A percentile compares a stretch with the other conserved stretches of the same genome.
Conservation (phyloP, 1,140 invertebrate species). For the Drosophila ambigua region DNA sequence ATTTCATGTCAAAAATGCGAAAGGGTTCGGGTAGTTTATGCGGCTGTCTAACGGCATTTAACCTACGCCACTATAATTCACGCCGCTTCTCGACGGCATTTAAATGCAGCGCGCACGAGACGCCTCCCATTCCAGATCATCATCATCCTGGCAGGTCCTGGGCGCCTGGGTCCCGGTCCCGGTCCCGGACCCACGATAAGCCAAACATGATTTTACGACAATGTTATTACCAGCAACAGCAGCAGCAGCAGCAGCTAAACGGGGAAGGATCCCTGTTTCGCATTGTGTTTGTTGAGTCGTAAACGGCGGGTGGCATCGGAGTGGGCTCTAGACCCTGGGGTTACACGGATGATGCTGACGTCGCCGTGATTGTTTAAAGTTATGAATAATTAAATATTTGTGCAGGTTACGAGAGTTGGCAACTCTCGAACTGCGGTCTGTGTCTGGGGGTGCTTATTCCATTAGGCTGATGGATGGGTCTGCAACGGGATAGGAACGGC, state of each 20-base stretch:
- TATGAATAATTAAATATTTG: conserved; percentile 84
- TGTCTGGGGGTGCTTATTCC: conserved; percentile 10
- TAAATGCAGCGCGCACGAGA: conserved; percentile 67
- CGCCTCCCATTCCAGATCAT: conserved; percentile 42
- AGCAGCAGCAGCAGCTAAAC: conserved; percentile 17
- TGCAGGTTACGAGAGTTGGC: conserved; percentile 60
- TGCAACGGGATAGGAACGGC: background rate
- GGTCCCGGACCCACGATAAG: conserved; percentile 67
- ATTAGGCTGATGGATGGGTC: conserved; percentile 41
- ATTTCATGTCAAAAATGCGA: conserved; percentile 49
- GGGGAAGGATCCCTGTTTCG: conserved; percentile 41
- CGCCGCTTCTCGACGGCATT: conserved; percentile 74
- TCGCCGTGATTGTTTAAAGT: conserved; percentile 80
- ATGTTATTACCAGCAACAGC: conserved; percentile 69
- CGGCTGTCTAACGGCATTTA: conserved; percentile 80
- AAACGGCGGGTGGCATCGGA: conserved; percentile 36
- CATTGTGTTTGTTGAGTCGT: conserved; percentile 73
- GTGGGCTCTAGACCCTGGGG: conserved; percentile 45
- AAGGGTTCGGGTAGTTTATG: conserved; percentile 79
- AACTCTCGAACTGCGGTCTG: conserved; percentile 16
- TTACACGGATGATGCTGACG: conserved; percentile 69
- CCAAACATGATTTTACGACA: conserved; percentile 83
- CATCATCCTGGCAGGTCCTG: conserved; percentile 34
- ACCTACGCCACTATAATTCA: conserved; percentile 83
- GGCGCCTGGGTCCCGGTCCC: conserved; percentile 2